A percentile compares a stretch with the other conserved stretches of the same genome.
Conservation (phyloP, 2,888 invertebrate genomes). For the Meghimatium bilineatum region DNA sequence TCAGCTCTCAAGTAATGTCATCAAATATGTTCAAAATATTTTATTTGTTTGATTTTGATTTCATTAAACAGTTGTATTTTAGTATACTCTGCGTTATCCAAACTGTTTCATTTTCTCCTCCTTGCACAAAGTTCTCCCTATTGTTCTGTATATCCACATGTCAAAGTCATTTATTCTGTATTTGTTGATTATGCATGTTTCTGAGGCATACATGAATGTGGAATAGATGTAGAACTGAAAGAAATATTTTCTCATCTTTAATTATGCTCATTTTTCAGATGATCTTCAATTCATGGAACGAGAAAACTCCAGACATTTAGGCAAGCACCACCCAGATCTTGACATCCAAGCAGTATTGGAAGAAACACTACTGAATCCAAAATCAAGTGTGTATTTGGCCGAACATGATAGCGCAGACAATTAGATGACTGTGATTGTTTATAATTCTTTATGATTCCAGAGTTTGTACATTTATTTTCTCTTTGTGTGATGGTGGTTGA, state of each 20-base stretch:
- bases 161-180: no score
- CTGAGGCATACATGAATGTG: no score
- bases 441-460: neutral
- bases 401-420: neutral
- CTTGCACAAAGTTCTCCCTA: no score
- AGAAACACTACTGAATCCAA: conserved; percentile 20
- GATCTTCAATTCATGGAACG: conserved; percentile 23
- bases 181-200: no score
- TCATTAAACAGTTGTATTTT: no score
- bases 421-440: neutral
- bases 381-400: conserved; percentile 5
- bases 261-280: conserved; percentile 20
- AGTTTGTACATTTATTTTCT: neutral
- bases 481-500: neutral
- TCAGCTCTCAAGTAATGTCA: no score
- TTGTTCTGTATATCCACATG: no score
- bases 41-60: no score
- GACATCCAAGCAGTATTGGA: neutral
- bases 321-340: conserved; percentile 13
- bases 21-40: no score
- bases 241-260: neutral
- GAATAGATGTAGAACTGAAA: no score
- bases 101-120: no score
- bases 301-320: conserved; percentile 15
- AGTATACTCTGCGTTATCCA: no score